Percentiles rank a stretch among this genome's conserved stretches.
Evolutionary conservation across 2,797 vertebrate genomes (phyloP).

Genomic region (Poeciliopsis paucimaculata): DNA sequence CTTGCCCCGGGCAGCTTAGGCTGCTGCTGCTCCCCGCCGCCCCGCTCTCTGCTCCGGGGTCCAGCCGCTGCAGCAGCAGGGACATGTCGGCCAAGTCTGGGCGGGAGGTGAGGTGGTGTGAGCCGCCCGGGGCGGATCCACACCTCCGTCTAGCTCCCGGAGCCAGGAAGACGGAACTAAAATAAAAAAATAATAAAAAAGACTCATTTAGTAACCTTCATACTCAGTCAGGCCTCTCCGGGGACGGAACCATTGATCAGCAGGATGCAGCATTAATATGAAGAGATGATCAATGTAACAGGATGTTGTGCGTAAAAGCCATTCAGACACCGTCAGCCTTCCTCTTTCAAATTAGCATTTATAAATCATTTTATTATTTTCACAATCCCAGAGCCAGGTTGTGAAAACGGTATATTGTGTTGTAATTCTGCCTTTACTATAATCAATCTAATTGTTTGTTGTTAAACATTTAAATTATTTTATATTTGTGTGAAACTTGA

Average conservation of each 20-base stretch:
- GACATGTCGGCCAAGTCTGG: constrained; percentile 73
- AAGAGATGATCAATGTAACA: constrained; percentile 44
- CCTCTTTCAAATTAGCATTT: too few species aligned
- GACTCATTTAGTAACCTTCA: constrained; percentile 72
- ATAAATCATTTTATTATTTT: too few species aligned
- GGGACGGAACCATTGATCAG: constrained; percentile 39
- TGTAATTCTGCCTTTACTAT: too few species aligned
- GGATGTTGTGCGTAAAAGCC: constrained; percentile 28
- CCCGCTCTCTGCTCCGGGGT: constrained; percentile 23
- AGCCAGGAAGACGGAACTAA: neutral
- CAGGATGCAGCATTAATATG: constrained; percentile 50
- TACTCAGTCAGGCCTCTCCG: constrained; percentile 11
- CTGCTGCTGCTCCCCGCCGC: constrained; percentile 24
- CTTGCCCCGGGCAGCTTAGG: constrained; percentile 15
- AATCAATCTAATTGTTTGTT: too few species aligned
- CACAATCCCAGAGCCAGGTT: too few species aligned
- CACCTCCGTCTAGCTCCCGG: constrained; percentile 12
- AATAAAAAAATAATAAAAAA: neutral
- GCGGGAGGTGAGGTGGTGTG: constrained; percentile 27
- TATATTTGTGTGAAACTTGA: too few species aligned
- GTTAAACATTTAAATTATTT: too few species aligned
- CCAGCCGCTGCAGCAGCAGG: constrained; percentile 43
- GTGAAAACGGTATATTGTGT: too few species aligned
- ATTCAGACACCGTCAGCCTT: constrained; percentile 9
- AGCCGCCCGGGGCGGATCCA: constrained; percentile 40